phyloP scores from a whole-genome alignment of 2,113 vertebrate genomes.

The Talpa occidentalis region DNA sequence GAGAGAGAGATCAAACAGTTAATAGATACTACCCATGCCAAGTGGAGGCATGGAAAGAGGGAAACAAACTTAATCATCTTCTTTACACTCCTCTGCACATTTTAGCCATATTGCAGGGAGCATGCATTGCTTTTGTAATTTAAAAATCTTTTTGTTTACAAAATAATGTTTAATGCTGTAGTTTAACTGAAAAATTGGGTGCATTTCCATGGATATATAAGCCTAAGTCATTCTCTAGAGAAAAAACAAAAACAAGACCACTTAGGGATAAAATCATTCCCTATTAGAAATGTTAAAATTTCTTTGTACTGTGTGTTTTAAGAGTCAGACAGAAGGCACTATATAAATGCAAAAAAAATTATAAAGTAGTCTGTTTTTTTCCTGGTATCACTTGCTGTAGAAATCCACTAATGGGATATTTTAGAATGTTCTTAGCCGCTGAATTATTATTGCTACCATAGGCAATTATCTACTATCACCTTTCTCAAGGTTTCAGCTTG shows the following conservation, averaged over 20 bases:
- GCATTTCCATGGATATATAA: neutral
- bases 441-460: constrained; percentile 15
- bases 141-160: constrained; percentile 33
- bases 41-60: neutral
- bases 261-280: constrained; percentile 29
- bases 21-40: neutral
- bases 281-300: neutral
- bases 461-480: neutral
- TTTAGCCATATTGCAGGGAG: neutral
- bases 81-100: neutral
- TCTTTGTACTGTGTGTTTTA: neutral
- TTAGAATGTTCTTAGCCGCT: constrained; percentile 11
- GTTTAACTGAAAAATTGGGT: neutral
- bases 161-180: neutral
- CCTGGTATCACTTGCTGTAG: neutral
- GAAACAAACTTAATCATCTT: neutral
- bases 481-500: constrained; percentile 42
- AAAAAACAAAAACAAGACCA: neutral
- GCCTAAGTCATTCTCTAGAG: neutral
- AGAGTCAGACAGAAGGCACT: neutral
- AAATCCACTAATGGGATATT: constrained; percentile 17
- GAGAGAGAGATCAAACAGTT: neutral
- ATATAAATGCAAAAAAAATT: neutral
- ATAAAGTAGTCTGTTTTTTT: neutral
- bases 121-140: neutral